Percentiles rank a stretch among this genome's conserved stretches.
These are phyloP conservation scores for Sphenodon punctatus DNA, from an alignment of 2,797 vertebrate genomes.

Conservation along the genomic window DNA sequence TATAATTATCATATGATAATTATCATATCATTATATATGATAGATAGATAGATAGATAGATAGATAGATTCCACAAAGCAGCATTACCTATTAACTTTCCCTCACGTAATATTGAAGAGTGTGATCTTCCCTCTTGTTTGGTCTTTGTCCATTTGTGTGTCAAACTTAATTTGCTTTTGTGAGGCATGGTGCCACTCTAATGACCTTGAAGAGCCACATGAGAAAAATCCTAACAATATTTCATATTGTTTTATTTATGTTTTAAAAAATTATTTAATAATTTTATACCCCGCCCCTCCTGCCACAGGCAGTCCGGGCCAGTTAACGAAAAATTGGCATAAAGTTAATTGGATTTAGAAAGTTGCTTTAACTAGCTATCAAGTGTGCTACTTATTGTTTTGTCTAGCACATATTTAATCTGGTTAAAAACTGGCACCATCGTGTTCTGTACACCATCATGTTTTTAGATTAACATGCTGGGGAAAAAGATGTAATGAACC, in stretches of 20 bases:
- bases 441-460: background rate
- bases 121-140: background rate
- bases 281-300: no score
- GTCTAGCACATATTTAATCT: background rate
- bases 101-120: background rate
- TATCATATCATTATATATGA: no score
- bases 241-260: no score
- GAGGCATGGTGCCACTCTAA: background rate
- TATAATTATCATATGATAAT: no score
- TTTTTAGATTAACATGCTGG: conserved; percentile 20
- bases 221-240: background rate
- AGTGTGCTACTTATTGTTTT: background rate
- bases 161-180: background rate
- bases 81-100: conserved; percentile 9
- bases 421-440: background rate
- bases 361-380: conserved; percentile 2
- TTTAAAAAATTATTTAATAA: no score
- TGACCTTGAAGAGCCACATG: background rate
- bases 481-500: conserved; percentile 12
- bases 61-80: no score
- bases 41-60: no score
- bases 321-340: no score
- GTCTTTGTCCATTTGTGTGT: background rate
- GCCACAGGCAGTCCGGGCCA: no score
- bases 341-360: background rate